Evolutionary conservation across 2,888 invertebrate genomes (phyloP).

Genomic region (Cheiracanthium punctorium): DNA sequence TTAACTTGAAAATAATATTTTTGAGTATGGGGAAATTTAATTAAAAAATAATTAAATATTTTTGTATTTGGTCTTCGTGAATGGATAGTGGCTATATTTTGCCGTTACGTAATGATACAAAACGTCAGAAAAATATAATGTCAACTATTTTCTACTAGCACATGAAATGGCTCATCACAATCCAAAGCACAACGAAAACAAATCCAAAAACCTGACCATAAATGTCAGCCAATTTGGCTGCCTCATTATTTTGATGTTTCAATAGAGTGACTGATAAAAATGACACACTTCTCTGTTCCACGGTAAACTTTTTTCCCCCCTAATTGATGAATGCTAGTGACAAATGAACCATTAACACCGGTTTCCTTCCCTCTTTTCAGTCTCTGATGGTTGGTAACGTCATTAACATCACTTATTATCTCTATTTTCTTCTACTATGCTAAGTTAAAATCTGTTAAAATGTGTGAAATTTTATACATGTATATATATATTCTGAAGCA

Average conservation of each 20-base stretch:
- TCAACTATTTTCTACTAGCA: too few relatives aligned
- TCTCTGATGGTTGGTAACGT: not conserved
- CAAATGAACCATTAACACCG: conserved; percentile 29
- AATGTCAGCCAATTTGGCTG: not conserved
- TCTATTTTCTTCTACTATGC: not conserved
- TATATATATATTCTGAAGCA: too few relatives aligned
- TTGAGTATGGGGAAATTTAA: too few relatives aligned
- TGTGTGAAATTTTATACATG: too few relatives aligned
- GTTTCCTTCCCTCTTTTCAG: not conserved
- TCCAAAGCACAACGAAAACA: too few relatives aligned
- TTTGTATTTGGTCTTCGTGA: too few relatives aligned
- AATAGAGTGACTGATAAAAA: not conserved
- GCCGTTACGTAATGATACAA: too few relatives aligned
- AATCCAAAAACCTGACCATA: not conserved
- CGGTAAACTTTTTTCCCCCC: not conserved
- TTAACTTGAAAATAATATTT: too few relatives aligned
- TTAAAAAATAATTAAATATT: too few relatives aligned
- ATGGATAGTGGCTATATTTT: too few relatives aligned
- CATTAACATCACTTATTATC: conserved; percentile 21
- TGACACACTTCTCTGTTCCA: not conserved
- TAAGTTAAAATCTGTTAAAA: not conserved
- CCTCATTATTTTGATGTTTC: not conserved
- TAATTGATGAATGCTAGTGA: conserved; percentile 15
- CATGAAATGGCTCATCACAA: too few relatives aligned
- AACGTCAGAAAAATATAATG: too few relatives aligned